Evolutionary conservation across 2,888 invertebrate genomes (phyloP).

Genomic region (Spisula subtruncata): DNA sequence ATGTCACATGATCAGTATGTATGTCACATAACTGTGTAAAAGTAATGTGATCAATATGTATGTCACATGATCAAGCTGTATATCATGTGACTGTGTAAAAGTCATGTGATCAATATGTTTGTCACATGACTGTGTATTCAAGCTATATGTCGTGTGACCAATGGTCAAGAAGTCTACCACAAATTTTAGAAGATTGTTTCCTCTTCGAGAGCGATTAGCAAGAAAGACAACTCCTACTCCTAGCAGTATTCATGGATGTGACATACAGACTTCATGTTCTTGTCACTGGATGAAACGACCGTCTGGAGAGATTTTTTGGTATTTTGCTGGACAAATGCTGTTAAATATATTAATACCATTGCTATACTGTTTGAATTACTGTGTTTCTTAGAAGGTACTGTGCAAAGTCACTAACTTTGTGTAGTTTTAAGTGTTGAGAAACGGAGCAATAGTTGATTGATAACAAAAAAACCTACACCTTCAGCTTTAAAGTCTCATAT

Average conservation of each 20-base stretch:
- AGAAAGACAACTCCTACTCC: not conserved
- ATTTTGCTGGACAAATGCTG: slow-evolving; percentile 23
- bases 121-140: not conserved
- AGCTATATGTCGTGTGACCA: not conserved
- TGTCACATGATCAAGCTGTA: slow-evolving; percentile 1
- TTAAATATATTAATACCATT: not conserved
- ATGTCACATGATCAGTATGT: slow-evolving; percentile 9
- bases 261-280: slow-evolving; percentile 15
- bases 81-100: not conserved
- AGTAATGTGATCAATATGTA: not conserved
- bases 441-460: not conserved
- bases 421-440: not conserved
- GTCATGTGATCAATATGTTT: not conserved
- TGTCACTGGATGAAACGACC: not conserved
- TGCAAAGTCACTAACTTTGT: not conserved
- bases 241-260: not conserved
- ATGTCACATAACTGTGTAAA: not conserved
- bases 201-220: not conserved
- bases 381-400: not conserved
- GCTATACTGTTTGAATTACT: not conserved
- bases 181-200: not conserved
- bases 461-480: not conserved
- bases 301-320: not conserved
- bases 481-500: no score
- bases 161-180: not conserved